Base-by-base conservation (phyloP, 2,888 invertebrate species). In the Hydroisotoma schaefferi region DNA sequence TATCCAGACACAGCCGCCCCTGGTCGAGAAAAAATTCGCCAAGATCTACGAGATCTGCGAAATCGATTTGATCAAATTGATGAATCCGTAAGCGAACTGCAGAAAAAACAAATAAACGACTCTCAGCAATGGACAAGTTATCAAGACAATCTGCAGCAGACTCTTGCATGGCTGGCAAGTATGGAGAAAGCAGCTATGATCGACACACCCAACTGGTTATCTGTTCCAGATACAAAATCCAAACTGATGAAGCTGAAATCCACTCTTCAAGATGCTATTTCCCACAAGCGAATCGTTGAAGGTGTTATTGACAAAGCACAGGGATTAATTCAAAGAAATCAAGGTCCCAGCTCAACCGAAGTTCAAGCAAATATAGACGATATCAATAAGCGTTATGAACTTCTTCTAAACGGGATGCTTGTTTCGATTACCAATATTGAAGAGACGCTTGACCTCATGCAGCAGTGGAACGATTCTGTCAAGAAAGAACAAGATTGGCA, bases 1-100 rank as follows among this genome's bases (percentile, higher is more conserved):
- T 82, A 93, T 63, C 90, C 94, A 0, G 92, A 93, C 76, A 97
- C 94, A 2, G 90, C 94, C 10, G 87, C 94, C 0, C 86, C 87
- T 71, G 95, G 95, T 0, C 83, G 95, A 64, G 95, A 97, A 76
- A 84, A 83, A 55, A 87, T 95, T 57, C 83, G 95, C n/a, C 85
- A 87, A 68, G 90, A 94, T 76, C 79, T 94, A 59, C 82, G 91
- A 73, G 81, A 83, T 26, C 82, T 90, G 18, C 83, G 91, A 72
- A 89, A 91, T 75, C 82, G 75, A 74, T 76, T 67, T 52, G 68
- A 68, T 26, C 55, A 51, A 23, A 55, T 69, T 28, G 69, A 69
- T 33, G 91, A 90, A 74, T 87, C 87, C 49, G 87, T 94, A 8
- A 55, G 53, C 0, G 87, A 87, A 73, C 84, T 92, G 69, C 93